Percentiles rank a stretch among this genome's conserved stretches.
Conservation (phyloP, 2,113 vertebrate species). For the Barbus barbus region DNA sequence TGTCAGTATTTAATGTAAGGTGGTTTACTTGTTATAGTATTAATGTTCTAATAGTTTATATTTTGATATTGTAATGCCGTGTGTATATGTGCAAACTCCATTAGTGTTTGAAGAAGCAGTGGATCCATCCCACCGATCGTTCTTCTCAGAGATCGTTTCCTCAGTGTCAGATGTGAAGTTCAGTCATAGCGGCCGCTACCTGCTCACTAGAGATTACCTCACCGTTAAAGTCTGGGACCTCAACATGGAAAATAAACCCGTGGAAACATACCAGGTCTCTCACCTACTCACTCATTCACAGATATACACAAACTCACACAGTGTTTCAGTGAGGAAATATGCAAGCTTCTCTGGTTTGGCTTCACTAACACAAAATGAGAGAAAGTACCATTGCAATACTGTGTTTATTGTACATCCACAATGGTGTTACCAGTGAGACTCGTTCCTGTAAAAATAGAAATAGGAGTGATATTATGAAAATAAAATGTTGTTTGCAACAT, state of each 20-base stretch:
- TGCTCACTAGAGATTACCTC: conserved; percentile 57
- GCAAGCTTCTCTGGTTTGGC: no score
- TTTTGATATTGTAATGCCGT: neutral
- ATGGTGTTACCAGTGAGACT: no score
- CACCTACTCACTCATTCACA: neutral
- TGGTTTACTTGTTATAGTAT: neutral
- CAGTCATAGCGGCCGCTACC: conserved; percentile 57
- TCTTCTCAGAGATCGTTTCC: conserved; percentile 48
- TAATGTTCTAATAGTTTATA: neutral
- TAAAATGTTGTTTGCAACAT: no score
- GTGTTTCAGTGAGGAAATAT: no score
- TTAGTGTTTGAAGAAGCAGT: conserved; percentile 55
- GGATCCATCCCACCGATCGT: conserved; percentile 47
- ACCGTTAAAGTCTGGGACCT: conserved; percentile 57
- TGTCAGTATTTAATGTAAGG: neutral
- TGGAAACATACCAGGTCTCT: conserved; percentile 50
- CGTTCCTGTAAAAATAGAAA: no score
- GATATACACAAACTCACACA: neutral
- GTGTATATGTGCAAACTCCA: neutral
- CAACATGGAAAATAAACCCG: conserved; percentile 57
- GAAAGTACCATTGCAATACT: no score
- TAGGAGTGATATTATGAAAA: no score
- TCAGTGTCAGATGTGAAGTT: conserved; percentile 51
- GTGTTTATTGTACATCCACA: no score
- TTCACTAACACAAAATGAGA: no score